A percentile compares a stretch with the other conserved stretches of the same genome.
These are phyloP conservation scores for Girardia tigrina DNA, from an alignment of 2,888 invertebrate genomes.

Conservation along the genomic window DNA sequence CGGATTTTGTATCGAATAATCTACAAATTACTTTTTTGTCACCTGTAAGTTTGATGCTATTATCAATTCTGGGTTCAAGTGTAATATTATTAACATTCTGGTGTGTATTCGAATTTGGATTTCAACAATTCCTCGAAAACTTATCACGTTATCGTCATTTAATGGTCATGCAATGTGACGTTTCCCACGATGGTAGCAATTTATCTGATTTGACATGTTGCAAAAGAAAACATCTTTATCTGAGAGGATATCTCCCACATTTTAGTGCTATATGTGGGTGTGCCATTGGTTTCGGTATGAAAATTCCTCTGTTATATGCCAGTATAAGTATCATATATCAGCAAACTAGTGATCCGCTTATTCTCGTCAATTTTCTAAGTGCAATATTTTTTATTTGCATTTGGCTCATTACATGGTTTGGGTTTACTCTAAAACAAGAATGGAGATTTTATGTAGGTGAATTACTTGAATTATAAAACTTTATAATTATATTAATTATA, in stretches of 20 bases:
- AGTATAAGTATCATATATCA: not conserved
- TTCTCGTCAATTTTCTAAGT: not conserved
- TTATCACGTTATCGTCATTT: not conserved
- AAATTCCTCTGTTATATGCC: constrained; percentile 10
- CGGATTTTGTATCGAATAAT: not conserved
- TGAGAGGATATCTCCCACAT: constrained; percentile 26
- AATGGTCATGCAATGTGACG: not conserved
- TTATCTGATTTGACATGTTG: not conserved
- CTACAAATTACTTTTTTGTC: not conserved
- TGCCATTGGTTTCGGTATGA: not conserved
- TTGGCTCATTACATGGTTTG: constrained; percentile 32
- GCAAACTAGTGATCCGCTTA: constrained; percentile 8
- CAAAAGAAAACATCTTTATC: not conserved
- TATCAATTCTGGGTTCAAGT: constrained; percentile 21
- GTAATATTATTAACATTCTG: not conserved
- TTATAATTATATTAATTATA: too few relatives aligned
- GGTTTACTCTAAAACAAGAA: constrained; percentile 25
- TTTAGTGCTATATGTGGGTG: constrained; percentile 13
- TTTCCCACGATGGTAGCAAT: constrained; percentile 6
- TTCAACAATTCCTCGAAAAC: constrained; percentile 12
- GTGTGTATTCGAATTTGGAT: constrained; percentile 25
- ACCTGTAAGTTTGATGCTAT: not conserved
- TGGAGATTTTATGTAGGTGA: constrained; percentile 30
- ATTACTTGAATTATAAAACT: not conserved
- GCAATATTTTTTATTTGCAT: constrained; percentile 20